Conservation (phyloP, 2,888 invertebrate species). For the Brenthis daphne region DNA sequence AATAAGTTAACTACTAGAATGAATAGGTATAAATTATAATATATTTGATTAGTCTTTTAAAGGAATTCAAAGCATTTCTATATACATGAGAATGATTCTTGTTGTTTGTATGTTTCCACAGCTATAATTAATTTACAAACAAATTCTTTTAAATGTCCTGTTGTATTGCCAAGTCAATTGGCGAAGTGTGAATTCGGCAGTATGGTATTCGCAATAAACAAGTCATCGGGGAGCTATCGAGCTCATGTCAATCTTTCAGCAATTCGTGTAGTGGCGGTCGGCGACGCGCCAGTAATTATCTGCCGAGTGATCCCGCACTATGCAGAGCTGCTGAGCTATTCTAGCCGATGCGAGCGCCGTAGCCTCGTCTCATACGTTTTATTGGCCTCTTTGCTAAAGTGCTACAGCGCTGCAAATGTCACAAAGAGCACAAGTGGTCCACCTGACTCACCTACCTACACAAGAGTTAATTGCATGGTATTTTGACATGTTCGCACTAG, state of each 20-base stretch:
- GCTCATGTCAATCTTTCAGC: conserved; percentile 71
- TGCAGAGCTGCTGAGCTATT: conserved; percentile 44
- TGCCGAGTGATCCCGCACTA: conserved; percentile 54
- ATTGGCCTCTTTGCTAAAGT: conserved; percentile 27
- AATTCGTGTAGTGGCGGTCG: conserved; percentile 51
- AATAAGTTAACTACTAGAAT: not conserved
- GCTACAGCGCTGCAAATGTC: conserved; percentile 33
- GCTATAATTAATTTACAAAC: not conserved
- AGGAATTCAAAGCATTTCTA: not conserved
- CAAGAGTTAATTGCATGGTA: conserved; percentile 61
- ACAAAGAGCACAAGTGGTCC: conserved; percentile 24
- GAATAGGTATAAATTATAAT: not conserved
- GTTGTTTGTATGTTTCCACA: not conserved
- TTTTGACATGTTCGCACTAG: conserved; percentile 64
- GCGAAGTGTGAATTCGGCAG: conserved; percentile 50
- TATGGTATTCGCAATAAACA: conserved; percentile 66
- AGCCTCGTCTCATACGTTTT: conserved; percentile 27
- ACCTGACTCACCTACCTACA: conserved; percentile 57
- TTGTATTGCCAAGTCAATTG: conserved; percentile 41
- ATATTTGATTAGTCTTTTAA: too few species aligned
- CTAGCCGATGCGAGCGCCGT: conserved; percentile 38
- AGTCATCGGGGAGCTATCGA: conserved; percentile 59
- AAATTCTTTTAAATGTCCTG: conserved; percentile 36
- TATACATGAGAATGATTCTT: not conserved
- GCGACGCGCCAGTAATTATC: conserved; percentile 66